Evolutionary conservation across 2,888 invertebrate genomes (phyloP).

Genomic region (Chrysolina haemoptera): DNA sequence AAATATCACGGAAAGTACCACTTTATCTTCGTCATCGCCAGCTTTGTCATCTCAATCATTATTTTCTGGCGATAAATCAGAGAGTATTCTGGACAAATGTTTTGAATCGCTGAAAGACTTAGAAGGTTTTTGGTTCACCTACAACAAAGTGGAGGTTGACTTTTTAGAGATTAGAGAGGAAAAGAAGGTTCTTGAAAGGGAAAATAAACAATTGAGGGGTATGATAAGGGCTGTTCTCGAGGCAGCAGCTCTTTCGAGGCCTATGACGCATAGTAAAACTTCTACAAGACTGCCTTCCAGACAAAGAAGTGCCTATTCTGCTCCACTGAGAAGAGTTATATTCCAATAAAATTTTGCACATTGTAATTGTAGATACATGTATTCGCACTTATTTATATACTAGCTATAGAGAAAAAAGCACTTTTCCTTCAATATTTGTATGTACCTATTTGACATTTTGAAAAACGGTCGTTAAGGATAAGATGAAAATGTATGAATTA

Average conservation of each 20-base stretch:
- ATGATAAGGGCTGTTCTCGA: conserved; percentile 66
- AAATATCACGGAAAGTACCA: conserved; percentile 20
- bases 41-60: background rate
- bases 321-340: conserved; percentile 51
- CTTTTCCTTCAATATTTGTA: too few species aligned
- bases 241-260: conserved; percentile 59
- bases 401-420: too few species aligned
- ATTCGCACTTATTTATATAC: background rate
- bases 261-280: conserved; percentile 51
- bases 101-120: conserved; percentile 62
- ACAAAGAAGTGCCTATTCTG: conserved; percentile 53
- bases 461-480: too few species aligned
- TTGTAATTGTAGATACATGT: background rate
- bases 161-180: conserved; percentile 68
- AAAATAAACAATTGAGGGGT: conserved; percentile 69
- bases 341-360: background rate
- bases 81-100: conserved; percentile 47
- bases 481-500: too few species aligned
- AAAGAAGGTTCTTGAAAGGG: conserved; percentile 67
- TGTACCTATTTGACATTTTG: too few species aligned
- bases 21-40: conserved; percentile 8
- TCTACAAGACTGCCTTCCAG: conserved; percentile 56
- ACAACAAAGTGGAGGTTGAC: conserved; percentile 70
- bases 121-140: conserved; percentile 73
- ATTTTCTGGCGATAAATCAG: conserved; percentile 20